Evolutionary conservation across 2,797 vertebrate species (phyloP), one percentile per base, ranked within the genome.

Genomic region (Danio kyathit): DNA sequence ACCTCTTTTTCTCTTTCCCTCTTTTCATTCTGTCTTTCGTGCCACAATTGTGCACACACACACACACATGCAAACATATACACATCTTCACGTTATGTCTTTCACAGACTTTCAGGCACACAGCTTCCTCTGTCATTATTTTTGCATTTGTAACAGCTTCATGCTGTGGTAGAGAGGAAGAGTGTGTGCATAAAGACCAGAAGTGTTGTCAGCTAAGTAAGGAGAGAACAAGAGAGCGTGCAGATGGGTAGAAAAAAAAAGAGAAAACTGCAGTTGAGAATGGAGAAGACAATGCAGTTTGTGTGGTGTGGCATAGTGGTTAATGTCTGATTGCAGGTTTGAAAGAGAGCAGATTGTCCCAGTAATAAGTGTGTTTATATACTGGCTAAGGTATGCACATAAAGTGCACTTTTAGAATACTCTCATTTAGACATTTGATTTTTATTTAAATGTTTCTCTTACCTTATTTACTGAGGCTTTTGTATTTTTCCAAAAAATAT

Each of bases 61-160:
- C 6, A n/a, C 40, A 17, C 52, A 14, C 29, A 1, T 5, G 16
- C 61, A 66, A 9, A 38, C 74, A 51, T 5, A 66, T 11, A 56
- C 6, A 1, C 43, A 19, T 6, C 21, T 49, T 59, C n/a, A 17
- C 44, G 40, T 48, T 38, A 17, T 48, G 11, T 69, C 11, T 70
- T 61, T 79, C 41, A 40, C 63, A 77, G 52, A 57, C 40, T 66
- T 67, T 57, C 21, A 59, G 77, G 43, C 19, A 77, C 29, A 61
- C 38, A 1, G 21, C 79, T 40, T 63, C 5, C 29, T 76, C n/a
- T 1, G 0, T 40, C 60, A 74, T 80, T 65, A 80, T 73, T 66
- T 74, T 41, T 66, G 8, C 14, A 7, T 74, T 74, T 48, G 41
- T 48, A 73, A 65, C 16, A n/a, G 48, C 77, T 72, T 61, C 60